Evolutionary conservation across 2,888 invertebrate species (phyloP).

Genomic region (Abrostola tripartita): DNA sequence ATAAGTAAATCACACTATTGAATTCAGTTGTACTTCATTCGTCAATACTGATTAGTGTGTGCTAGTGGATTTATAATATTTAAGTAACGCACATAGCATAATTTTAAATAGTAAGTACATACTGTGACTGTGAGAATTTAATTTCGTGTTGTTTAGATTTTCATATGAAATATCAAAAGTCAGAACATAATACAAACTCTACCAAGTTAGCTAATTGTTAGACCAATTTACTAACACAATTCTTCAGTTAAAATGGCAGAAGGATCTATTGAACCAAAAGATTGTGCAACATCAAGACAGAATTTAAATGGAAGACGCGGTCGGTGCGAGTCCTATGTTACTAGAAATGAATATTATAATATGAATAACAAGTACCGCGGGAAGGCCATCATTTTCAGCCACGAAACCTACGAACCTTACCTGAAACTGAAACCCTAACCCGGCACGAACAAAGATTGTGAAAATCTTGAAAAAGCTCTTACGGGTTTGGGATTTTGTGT

Average conservation of each 20-base stretch:
- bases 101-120: too few species aligned
- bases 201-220: too few species aligned
- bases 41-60: too few species aligned
- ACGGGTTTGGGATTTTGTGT: conserved; percentile 92
- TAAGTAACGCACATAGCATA: too few species aligned
- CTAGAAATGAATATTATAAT: conserved; percentile 90
- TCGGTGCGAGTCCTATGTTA: not conserved
- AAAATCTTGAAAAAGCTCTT: conserved; percentile 90
- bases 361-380: conserved; percentile 95
- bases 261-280: not conserved
- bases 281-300: not conserved
- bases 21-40: too few species aligned
- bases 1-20: too few species aligned
- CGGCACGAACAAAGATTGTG: conserved; percentile 95
- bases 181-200: too few species aligned
- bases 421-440: conserved; percentile 91
- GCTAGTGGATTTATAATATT: too few species aligned
- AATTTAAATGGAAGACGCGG: not conserved
- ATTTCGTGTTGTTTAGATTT: too few species aligned
- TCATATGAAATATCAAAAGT: too few species aligned
- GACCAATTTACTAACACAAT: too few species aligned
- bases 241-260: not conserved
- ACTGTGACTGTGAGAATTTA: too few species aligned
- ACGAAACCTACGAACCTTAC: conserved; percentile 93
- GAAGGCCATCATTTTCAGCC: conserved; percentile 96